A percentile compares a stretch with the other conserved stretches of the same genome.
phyloP scores from a whole-genome alignment of 2,888 invertebrate species.

The Neelides folsomi region DNA sequence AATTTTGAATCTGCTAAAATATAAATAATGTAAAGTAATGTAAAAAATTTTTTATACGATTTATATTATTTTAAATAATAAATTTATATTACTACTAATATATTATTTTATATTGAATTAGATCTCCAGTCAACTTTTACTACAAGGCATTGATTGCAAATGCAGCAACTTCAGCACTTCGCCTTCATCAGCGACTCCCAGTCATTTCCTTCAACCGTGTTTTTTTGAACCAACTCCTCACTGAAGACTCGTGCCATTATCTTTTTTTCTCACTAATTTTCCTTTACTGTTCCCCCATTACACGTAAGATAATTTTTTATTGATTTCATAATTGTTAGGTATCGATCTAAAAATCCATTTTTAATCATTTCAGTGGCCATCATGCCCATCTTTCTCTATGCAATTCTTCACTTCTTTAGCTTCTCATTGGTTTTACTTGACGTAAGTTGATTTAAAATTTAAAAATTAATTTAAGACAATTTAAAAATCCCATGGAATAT shows the following conservation, averaged over 20 bases:
- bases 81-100: constrained; percentile 3
- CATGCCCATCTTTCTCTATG: constrained; percentile 80
- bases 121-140: constrained; percentile 65
- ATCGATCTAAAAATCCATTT: neutral
- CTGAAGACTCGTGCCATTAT: constrained; percentile 93
- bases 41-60: too few species aligned
- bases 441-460: constrained; percentile 52
- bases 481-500: too few species aligned
- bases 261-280: constrained; percentile 90
- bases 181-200: constrained; percentile 87
- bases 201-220: constrained; percentile 65
- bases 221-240: constrained; percentile 63
- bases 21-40: too few species aligned
- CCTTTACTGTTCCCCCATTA: constrained; percentile 73
- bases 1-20: too few species aligned
- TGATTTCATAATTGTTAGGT: neutral
- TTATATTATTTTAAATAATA: too few species aligned
- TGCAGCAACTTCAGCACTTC: constrained; percentile 86
- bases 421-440: constrained; percentile 80
- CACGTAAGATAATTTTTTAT: constrained; percentile 48
- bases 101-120: constrained; percentile 41
- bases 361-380: constrained; percentile 56
- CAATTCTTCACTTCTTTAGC: constrained; percentile 78
- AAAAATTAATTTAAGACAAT: neutral
- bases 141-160: constrained; percentile 82